A percentile compares a stretch with the other conserved stretches of the same genome.
These are phyloP conservation scores for Deroptyus accipitrinus DNA, from an alignment of 2,113 vertebrate species.

Conservation along the genomic window DNA sequence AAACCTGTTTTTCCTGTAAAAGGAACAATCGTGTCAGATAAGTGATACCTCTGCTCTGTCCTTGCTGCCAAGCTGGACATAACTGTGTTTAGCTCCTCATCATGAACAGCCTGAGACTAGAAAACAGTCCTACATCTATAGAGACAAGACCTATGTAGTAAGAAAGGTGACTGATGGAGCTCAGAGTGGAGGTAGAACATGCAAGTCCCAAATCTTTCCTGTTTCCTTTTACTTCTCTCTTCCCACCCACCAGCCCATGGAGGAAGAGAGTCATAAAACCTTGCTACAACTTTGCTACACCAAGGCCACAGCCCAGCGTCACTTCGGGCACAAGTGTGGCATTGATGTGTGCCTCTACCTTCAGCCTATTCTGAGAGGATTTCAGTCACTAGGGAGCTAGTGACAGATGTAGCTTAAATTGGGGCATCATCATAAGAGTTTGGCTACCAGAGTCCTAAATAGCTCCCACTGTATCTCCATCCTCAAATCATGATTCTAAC, in stretches of 20 bases:
- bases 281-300: neutral
- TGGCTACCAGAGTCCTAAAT: neutral
- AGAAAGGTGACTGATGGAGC: neutral
- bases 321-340: neutral
- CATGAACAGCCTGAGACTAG: neutral
- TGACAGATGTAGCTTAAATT: neutral
- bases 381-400: neutral
- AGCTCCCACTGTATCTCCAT: neutral
- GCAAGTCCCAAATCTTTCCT: neutral
- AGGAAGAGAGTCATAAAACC: neutral
- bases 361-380: neutral
- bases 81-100: neutral
- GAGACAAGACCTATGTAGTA: neutral
- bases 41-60: neutral
- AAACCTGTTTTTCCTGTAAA: neutral
- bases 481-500: neutral
- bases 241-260: neutral
- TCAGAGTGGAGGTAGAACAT: neutral
- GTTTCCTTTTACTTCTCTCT: neutral
- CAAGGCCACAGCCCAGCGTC: neutral
- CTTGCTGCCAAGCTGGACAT: neutral
- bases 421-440: neutral
- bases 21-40: neutral
- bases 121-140: neutral
- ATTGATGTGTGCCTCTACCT: rapidly evolving